Base-by-base conservation (phyloP, 2,113 vertebrate species). In the Pipa parva region DNA sequence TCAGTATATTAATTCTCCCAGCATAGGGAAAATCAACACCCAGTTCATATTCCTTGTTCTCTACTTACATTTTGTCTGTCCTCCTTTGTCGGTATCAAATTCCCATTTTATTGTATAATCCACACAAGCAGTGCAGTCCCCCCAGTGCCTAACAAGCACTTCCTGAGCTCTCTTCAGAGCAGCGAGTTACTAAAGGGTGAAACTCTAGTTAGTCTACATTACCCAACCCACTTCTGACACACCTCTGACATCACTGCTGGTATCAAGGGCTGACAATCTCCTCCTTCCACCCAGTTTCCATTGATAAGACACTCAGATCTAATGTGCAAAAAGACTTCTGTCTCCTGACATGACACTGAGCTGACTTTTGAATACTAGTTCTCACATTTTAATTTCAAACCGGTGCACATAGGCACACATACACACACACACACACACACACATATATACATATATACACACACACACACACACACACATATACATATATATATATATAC, bases 231-330 rank as follows among this genome's bases (percentile, higher is more conserved):
- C 63, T 63, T 64, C 79, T 83, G 83, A 85, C 79, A 80, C 80
- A 72, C 22, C 26, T 58, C 77, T 89, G 88, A 90, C 90, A 89
- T 93, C 93, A 92, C 81, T 56, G 60, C 75, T 76, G 73, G 82
- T 54, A 69, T 71, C 17, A 1, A 28, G 24, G 64, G 0, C 50
- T 20, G 50, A 42, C 75, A 59, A 81, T 81, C 77, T 79, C 79
- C 28, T 78, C 42, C 8, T 71, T 73, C 66, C 36, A 72, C 67
- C 74, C 78, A 73, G 73, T 76, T 36, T 74, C 56, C 25, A 33
- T 9, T 20, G 65, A 74, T 54, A 66, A 46, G 37, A 11, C 50
- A 21, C n/a, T 31, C 57, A 22, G 12, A 36, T 15, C 29, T 3
- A 7, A 37, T 20, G 24, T 49, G 33, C 45, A 48, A 51, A 63